Conservation (phyloP, 2,797 vertebrate genomes). For the Apogon talboti region DNA sequence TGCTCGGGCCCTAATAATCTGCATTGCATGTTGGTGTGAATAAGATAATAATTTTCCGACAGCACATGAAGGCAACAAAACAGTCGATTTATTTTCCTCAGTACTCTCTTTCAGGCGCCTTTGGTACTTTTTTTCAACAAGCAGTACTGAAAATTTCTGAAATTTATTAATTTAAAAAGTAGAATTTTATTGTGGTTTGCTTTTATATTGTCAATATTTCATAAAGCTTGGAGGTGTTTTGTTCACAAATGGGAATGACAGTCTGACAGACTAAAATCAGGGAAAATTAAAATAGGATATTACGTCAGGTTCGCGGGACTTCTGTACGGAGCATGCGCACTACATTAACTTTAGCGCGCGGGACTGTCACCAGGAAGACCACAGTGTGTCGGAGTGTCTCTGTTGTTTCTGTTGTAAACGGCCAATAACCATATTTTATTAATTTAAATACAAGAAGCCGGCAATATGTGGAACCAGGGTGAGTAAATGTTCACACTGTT, state of each 20-base stretch:
- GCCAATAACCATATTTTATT: constrained; percentile 3
- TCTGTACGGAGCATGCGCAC: constrained; percentile 69
- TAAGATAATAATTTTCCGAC: neutral
- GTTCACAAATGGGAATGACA: rapidly evolving
- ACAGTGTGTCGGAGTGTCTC: rapidly evolving
- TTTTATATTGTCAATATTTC: too few species aligned
- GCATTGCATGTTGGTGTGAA: too few species aligned
- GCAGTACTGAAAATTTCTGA: too few species aligned
- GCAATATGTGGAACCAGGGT: constrained; percentile 87
- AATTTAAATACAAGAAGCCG: neutral
- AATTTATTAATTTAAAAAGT: neutral
- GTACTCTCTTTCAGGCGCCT: constrained; percentile 8
- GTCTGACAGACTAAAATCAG: constrained; percentile 8
- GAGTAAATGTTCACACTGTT: constrained; percentile 26
- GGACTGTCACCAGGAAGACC: constrained; percentile 32
- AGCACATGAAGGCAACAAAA: neutral
- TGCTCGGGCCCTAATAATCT: too few species aligned
- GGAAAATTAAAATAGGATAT: neutral
- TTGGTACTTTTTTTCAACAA: rapidly evolving
- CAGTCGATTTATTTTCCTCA: too few species aligned
- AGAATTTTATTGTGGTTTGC: neutral
- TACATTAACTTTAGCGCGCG: constrained; percentile 68
- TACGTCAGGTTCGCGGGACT: constrained; percentile 72
- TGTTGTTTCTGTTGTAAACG: neutral
- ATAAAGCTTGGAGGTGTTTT: too few species aligned